phyloP scores from a whole-genome alignment of 2,797 vertebrate genomes.

The Crenuchus spilurus region DNA sequence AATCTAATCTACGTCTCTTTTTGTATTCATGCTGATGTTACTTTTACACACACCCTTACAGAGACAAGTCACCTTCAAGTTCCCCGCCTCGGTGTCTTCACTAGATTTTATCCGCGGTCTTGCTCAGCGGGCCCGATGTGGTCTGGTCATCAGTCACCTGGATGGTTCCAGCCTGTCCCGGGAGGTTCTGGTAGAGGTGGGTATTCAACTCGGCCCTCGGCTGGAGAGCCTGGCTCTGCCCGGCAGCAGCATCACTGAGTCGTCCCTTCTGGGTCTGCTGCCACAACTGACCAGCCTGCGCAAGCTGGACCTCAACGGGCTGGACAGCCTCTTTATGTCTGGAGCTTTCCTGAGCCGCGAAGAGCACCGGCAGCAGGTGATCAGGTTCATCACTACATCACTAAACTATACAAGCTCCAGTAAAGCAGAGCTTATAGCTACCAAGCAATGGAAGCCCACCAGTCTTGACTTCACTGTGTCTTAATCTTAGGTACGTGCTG shows the following conservation, averaged over 20 bases:
- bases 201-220: constrained; percentile 69
- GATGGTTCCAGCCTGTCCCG: constrained; percentile 72
- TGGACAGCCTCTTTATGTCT: constrained; percentile 81
- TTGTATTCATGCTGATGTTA: too few relatives aligned
- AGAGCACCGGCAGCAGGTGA: constrained; percentile 71
- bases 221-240: constrained; percentile 75
- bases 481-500: constrained; percentile 62
- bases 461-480: background rate
- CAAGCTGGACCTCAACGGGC: constrained; percentile 78
- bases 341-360: constrained; percentile 76
- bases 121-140: constrained; percentile 58
- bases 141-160: constrained; percentile 74
- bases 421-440: too few relatives aligned
- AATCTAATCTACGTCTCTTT: too few relatives aligned
- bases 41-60: too few relatives aligned
- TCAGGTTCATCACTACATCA: background rate
- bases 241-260: constrained; percentile 76
- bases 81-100: constrained; percentile 72
- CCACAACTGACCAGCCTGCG: constrained; percentile 76
- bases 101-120: constrained; percentile 72
- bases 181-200: constrained; percentile 70
- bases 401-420: too few relatives aligned
- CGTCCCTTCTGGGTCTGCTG: constrained; percentile 73
- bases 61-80: constrained; percentile 73
- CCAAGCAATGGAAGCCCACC: too few relatives aligned